phyloP scores from a whole-genome alignment of 2,797 vertebrate species.

The Amphiprion clarkii region DNA sequence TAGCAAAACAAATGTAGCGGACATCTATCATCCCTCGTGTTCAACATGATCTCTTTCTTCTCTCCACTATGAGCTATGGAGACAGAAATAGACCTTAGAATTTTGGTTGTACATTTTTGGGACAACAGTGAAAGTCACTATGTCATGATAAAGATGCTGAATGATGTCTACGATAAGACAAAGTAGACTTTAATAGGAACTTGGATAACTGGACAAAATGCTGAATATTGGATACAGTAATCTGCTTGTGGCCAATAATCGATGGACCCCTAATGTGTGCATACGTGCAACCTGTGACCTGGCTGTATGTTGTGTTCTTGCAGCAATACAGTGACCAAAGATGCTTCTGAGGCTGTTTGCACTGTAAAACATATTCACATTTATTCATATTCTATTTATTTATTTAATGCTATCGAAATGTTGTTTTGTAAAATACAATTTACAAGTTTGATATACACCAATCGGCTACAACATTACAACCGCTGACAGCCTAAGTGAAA shows the following conservation, averaged over 20 bases:
- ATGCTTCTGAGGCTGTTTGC: not conserved
- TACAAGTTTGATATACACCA: not conserved
- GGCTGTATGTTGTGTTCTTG: not conserved
- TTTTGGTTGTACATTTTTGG: not conserved
- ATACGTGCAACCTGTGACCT: no score
- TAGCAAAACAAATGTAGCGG: slow-evolving; percentile 5
- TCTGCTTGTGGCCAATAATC: no score
- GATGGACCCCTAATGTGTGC: no score
- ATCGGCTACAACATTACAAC: no score
- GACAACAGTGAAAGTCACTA: not conserved
- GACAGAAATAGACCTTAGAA: not conserved
- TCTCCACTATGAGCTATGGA: not conserved
- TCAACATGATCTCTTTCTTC: slow-evolving; percentile 3
- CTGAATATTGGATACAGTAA: no score
- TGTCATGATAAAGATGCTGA: not conserved
- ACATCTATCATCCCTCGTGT: not conserved
- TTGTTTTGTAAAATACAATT: not conserved
- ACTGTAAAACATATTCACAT: not conserved
- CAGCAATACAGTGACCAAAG: no score
- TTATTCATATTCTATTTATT: not conserved
- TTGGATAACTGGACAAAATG: no score
- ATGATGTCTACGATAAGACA: not conserved
- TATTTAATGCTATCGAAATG: not conserved
- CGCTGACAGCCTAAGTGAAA: no score
- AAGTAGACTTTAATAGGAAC: not conserved